phyloP scores from a whole-genome alignment of 2,113 vertebrate species.

The Lutjanus erythropterus region DNA sequence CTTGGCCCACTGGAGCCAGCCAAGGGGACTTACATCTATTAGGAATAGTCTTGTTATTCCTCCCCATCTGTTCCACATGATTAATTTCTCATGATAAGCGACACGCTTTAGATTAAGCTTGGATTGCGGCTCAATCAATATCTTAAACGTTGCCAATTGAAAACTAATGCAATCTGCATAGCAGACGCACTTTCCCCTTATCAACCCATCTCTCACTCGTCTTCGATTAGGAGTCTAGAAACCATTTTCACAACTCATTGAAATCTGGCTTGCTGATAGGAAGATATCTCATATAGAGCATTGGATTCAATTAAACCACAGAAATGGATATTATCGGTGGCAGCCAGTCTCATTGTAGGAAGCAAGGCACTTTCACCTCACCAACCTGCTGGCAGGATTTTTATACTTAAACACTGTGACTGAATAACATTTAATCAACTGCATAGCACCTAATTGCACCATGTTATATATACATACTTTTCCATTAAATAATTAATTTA shows the following conservation, averaged over 20 bases:
- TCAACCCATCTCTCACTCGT: constrained; percentile 57
- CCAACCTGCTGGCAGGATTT: not conserved
- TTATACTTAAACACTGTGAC: constrained; percentile 9
- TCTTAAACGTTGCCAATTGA: constrained; percentile 62
- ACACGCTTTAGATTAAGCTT: constrained; percentile 66
- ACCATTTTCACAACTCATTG: constrained; percentile 59
- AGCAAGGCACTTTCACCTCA: constrained; percentile 5
- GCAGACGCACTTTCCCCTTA: constrained; percentile 38
- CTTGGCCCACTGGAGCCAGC: constrained; percentile 24
- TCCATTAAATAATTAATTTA: not conserved
- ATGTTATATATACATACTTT: not conserved
- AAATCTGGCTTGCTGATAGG: constrained; percentile 57
- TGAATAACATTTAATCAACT: not conserved
- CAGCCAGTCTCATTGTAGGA: not conserved
- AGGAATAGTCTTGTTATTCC: constrained; percentile 53
- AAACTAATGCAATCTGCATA: constrained; percentile 62
- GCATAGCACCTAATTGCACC: not conserved
- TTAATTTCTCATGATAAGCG: constrained; percentile 64
- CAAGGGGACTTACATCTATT: constrained; percentile 40
- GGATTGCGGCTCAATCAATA: constrained; percentile 58
- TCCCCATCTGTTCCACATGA: constrained; percentile 64
- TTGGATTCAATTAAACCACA: constrained; percentile 59
- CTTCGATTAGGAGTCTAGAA: constrained; percentile 64
- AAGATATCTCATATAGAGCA: constrained; percentile 27
- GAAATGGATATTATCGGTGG: constrained; percentile 46